These are phyloP conservation scores for Acholoe squamosa DNA, from an alignment of 2,888 invertebrate species.

Conservation along the genomic window DNA sequence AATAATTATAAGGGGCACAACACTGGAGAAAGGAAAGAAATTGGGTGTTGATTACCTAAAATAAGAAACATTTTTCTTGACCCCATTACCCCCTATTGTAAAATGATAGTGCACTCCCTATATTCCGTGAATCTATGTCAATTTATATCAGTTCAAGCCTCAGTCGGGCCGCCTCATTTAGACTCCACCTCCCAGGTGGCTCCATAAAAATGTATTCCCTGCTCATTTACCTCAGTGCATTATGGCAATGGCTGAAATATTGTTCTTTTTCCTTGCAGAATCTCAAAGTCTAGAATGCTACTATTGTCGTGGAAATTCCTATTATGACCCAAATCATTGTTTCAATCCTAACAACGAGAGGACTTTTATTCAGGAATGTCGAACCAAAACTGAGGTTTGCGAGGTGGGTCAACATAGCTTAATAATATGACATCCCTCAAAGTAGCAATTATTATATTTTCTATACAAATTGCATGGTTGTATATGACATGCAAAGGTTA, in stretches of 20 bases:
- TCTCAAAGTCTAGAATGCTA: slow-evolving; percentile 68
- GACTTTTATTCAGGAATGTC: slow-evolving; percentile 69
- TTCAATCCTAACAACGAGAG: slow-evolving; percentile 65
- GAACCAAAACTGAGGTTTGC: slow-evolving; percentile 67
- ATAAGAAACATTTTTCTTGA: too few species aligned
- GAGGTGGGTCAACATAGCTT: slow-evolving; percentile 69
- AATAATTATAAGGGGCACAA: too few species aligned
- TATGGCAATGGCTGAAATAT: too few species aligned
- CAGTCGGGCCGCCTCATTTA: neutral
- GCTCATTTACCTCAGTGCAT: neutral
- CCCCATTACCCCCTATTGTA: too few species aligned
- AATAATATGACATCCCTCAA: too few species aligned
- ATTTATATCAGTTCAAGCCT: neutral
- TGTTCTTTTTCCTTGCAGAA: neutral
- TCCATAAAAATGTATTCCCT: neutral
- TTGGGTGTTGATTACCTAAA: too few species aligned
- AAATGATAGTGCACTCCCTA: neutral
- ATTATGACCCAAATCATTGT: slow-evolving; percentile 69
- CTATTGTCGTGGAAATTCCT: slow-evolving; percentile 70
- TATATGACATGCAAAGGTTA: too few species aligned
- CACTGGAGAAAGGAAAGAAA: too few species aligned
- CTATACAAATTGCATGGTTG: too few species aligned
- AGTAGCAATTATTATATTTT: too few species aligned
- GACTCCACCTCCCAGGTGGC: neutral
- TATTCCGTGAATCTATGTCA: neutral